Percentiles rank a stretch among this genome's conserved stretches.
Evolutionary conservation across 2,113 vertebrate genomes (phyloP).

Genomic region (Brienomyrus longianalis): DNA sequence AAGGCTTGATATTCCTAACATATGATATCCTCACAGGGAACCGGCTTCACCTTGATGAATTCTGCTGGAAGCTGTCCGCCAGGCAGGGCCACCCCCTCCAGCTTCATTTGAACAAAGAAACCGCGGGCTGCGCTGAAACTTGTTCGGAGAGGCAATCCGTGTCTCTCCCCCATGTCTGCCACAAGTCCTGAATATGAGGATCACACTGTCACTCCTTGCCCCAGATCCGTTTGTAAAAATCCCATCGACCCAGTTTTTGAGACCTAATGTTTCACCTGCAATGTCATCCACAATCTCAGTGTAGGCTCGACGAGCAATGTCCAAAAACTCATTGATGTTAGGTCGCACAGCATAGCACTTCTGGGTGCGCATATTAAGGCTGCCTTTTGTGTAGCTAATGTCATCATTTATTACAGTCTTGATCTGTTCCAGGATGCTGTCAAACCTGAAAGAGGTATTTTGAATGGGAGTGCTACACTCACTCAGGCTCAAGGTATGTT

Average conservation of each 20-base stretch:
- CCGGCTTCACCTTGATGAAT: slow-evolving; percentile 82
- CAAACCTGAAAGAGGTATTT: slow-evolving; percentile 65
- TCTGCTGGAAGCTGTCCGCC: slow-evolving; percentile 75
- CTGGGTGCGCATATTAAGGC: slow-evolving; percentile 88
- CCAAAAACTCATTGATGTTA: slow-evolving; percentile 87
- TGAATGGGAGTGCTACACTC: neutral
- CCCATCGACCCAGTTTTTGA: neutral
- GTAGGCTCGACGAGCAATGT: slow-evolving; percentile 85
- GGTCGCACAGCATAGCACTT: slow-evolving; percentile 94
- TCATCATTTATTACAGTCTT: slow-evolving; percentile 86
- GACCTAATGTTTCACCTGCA: slow-evolving; percentile 65
- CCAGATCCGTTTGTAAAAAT: neutral
- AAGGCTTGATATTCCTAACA: neutral
- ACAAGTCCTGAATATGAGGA: slow-evolving; percentile 69
- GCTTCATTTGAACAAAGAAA: slow-evolving; percentile 89
- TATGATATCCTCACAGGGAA: neutral
- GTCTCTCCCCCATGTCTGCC: slow-evolving; percentile 74
- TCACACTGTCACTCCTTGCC: neutral
- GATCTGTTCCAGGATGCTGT: slow-evolving; percentile 81
- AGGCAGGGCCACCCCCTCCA: slow-evolving; percentile 63
- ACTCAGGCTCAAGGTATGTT: neutral
- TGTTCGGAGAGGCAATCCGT: slow-evolving; percentile 78
- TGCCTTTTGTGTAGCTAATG: slow-evolving; percentile 79
- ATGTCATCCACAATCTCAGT: slow-evolving; percentile 96
- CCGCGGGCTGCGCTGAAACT: slow-evolving; percentile 86